Evolutionary conservation across 2,797 vertebrate species (phyloP).

Genomic region (Enoplosus armatus): DNA sequence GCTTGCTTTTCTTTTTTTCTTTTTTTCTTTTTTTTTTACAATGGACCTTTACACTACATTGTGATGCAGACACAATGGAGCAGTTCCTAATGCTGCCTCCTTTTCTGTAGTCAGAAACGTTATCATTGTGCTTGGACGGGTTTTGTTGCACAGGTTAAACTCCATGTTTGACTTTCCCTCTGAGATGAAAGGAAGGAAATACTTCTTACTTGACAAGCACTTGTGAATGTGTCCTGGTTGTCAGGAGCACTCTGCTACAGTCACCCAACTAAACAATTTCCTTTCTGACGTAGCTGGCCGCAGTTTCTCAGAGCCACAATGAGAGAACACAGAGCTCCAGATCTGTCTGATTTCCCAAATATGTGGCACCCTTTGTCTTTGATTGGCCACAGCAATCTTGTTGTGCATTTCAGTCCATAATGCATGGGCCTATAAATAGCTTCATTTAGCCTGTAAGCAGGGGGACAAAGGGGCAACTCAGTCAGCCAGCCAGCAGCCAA

Average conservation of each 20-base stretch:
- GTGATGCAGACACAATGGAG: not conserved
- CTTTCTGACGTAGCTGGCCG: constrained; percentile 33
- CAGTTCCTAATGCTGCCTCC: not conserved
- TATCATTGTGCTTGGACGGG: not conserved
- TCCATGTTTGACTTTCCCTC: constrained; percentile 49
- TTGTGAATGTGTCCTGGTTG: constrained; percentile 55
- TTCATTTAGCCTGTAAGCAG: constrained; percentile 58
- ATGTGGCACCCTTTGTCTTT: constrained; percentile 64
- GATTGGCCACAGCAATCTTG: constrained; percentile 57
- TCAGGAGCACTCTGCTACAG: constrained; percentile 25
- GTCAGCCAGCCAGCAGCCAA: constrained; percentile 21
- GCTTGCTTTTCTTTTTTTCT: no score
- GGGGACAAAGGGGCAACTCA: constrained; percentile 69
- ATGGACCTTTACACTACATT: not conserved
- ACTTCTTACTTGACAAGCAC: constrained; percentile 50
- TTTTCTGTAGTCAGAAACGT: not conserved
- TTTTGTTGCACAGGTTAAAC: constrained; percentile 35
- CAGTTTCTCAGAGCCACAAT: constrained; percentile 25
- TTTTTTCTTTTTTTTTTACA: no score
- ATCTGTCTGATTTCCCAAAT: constrained; percentile 35
- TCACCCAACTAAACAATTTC: constrained; percentile 35
- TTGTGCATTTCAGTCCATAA: constrained; percentile 59
- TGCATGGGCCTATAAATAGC: constrained; percentile 72
- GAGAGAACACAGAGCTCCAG: constrained; percentile 31
- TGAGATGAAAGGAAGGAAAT: constrained; percentile 60